phyloP scores from a whole-genome alignment of 2,888 invertebrate genomes.

The Gymnocheta viridis region DNA sequence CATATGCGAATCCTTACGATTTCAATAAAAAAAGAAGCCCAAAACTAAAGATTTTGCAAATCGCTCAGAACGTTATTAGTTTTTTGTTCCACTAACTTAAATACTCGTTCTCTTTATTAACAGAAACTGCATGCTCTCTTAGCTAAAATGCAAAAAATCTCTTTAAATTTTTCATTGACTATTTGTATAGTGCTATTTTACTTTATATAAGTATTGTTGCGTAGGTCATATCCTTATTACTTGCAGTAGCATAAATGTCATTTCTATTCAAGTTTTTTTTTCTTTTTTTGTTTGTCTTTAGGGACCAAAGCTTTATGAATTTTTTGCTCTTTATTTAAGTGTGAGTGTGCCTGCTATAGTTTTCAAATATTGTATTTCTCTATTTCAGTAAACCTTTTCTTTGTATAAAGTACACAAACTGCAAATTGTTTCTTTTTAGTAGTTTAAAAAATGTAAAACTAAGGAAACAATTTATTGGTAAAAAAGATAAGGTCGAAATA shows the following conservation, averaged over 20 bases:
- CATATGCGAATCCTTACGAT: constrained; percentile 42
- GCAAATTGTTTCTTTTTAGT: too few relatives aligned
- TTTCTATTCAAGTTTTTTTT: constrained; percentile 4
- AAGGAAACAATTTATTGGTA: too few relatives aligned
- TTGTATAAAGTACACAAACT: too few relatives aligned
- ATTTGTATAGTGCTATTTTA: not conserved
- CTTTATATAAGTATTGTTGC: constrained; percentile 43
- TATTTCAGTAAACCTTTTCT: too few relatives aligned
- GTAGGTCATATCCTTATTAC: constrained; percentile 68
- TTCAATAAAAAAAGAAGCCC: not conserved
- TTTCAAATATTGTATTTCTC: too few relatives aligned
- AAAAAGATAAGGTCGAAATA: too few relatives aligned
- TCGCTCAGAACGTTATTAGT: constrained; percentile 18
- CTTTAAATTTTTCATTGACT: not conserved
- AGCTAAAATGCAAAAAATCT: not conserved
- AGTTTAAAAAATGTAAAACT: too few relatives aligned
- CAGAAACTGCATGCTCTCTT: not conserved
- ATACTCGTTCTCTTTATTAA: not conserved
- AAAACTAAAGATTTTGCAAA: constrained; percentile 11
- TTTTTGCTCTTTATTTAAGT: not conserved
- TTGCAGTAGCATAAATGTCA: constrained; percentile 6
- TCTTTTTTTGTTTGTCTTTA: constrained; percentile 5
- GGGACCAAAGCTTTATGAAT: constrained; percentile 53
- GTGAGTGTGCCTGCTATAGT: not conserved
- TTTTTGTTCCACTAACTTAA: not conserved